Evolutionary conservation across 2,113 vertebrate species (phyloP), one percentile per base, ranked within the genome.

Genomic region (Natator depressus): DNA sequence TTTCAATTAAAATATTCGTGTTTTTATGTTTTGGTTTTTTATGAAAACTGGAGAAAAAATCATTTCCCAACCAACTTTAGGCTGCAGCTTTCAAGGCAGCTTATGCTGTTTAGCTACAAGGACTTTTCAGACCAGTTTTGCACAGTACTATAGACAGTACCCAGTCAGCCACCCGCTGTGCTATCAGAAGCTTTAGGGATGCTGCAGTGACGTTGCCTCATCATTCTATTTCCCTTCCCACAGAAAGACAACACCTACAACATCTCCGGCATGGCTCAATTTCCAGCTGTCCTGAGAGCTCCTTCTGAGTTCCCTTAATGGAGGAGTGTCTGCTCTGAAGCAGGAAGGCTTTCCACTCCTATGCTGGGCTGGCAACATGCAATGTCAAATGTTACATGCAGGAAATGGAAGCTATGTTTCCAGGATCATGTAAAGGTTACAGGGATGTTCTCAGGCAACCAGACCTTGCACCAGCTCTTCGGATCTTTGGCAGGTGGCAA

Each of bases 291-390:
- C 51, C 5, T 0, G 72, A 29, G 92, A 80, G 35, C 72, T 57
- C 4, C 46, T 95, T 80, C 89, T 50, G 9, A n/a, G 82, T 94
- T 92, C 95, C 59, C 96, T 88, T 16, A 0, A 8, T 42, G 0
- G 42, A 80, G 95, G 94, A 95, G 93, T 89, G 94, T 88, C 94
- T 93, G 79, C 59, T 87, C 94, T 90, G 93, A 62, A 85, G 69
- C 2, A 0, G 80, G 81, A 5, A 72, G 42, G 53, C 13, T 11
- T 82, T 87, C 79, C 89, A 11, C 46, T 89, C 93, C 93, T 5
- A 88, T 62, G 51, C 7, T 59, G 87, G 90, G 96, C 94, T 88
- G 90, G 87, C n/a, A 59, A 69, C 79, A 22, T 1, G 0, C 79
- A 65, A 76, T 1, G 0, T 51, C 89, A 7, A 47, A 53, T 55